Conservation (phyloP, 2,888 invertebrate species). For the Eupithecia exiguata region DNA sequence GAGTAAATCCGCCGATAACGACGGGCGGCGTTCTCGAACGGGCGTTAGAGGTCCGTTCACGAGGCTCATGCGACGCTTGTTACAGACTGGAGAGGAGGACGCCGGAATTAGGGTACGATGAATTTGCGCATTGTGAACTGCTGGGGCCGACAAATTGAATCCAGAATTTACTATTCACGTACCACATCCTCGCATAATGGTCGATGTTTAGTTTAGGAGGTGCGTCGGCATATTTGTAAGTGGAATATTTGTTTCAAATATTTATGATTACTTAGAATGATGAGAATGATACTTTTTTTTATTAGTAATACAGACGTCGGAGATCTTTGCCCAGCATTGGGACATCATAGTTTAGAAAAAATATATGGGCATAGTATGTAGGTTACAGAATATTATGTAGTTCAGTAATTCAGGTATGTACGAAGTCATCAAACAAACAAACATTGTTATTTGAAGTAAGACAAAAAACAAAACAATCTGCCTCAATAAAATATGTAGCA, state of each 20-base stretch:
- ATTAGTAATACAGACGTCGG: background rate
- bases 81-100: slow-evolving; percentile 47
- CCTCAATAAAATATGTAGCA: background rate
- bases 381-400: background rate
- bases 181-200: background rate
- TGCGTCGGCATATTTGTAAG: background rate
- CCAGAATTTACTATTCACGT: slow-evolving; percentile 2
- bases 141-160: slow-evolving; percentile 26
- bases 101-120: slow-evolving; percentile 38
- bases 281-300: too few species aligned
- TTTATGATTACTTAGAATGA: background rate
- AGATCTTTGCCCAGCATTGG: background rate
- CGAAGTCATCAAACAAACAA: background rate
- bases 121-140: slow-evolving; percentile 34
- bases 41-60: slow-evolving; percentile 59
- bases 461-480: background rate
- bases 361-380: background rate
- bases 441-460: background rate
- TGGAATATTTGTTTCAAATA: background rate
- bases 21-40: slow-evolving; percentile 53
- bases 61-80: slow-evolving; percentile 59
- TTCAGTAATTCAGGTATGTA: background rate
- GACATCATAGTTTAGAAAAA: background rate
- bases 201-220: background rate
- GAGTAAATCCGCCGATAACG: slow-evolving; percentile 58